Base-by-base conservation (phyloP, 2,113 vertebrate genomes). In the Lamprologus tigripictilis region DNA sequence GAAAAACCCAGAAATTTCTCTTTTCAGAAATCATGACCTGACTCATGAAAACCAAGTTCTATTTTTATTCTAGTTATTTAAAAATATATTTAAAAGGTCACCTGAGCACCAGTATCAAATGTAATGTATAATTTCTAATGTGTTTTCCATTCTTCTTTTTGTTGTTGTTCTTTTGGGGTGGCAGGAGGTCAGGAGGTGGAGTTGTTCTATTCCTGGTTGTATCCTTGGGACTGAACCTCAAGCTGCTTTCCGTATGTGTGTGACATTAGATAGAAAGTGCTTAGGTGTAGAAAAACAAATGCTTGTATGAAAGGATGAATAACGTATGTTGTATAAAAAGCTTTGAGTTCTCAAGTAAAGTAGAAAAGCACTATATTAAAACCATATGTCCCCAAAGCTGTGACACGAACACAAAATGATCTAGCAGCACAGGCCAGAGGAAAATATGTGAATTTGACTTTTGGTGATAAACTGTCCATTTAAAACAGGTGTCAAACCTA, bases 21-120 rank as follows among this genome's bases (percentile, higher is more conserved):
- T 73, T 73, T 73, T 40, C 68, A 73, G 68, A 73, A 73, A 26
- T 73, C 13, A 73, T 45, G 40, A 73, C 37, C 68, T 45, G 68
- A 26, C 14, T 68, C 35, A 9, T 9, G 11, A 40, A 68, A 68
- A 21, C 63, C 63, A 40, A 40, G 35, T 40, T 40, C n/a, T 40
- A 1, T 9, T 40, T 68, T 9, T 21, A 23, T 45, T 73, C 40
- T 45, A 42, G 37, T 68, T 23, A 68, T 68, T 40, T 68, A 68
- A 68, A 40, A 23, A 68, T 21, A 68, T 68, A 71, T 71, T 71
- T 71, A 26, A 42, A 71, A 26, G 37, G 8, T 71, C 37, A 16
- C n/a, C 7, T 71, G n/a, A 71, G 3, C n/a, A 0, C 12, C 12
- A 66, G 14, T 3, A 28, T 23, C 28, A 7, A 61, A 19, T 33